phyloP scores from a whole-genome alignment of 2,797 vertebrate genomes.

The Moxostoma hubbsi region DNA sequence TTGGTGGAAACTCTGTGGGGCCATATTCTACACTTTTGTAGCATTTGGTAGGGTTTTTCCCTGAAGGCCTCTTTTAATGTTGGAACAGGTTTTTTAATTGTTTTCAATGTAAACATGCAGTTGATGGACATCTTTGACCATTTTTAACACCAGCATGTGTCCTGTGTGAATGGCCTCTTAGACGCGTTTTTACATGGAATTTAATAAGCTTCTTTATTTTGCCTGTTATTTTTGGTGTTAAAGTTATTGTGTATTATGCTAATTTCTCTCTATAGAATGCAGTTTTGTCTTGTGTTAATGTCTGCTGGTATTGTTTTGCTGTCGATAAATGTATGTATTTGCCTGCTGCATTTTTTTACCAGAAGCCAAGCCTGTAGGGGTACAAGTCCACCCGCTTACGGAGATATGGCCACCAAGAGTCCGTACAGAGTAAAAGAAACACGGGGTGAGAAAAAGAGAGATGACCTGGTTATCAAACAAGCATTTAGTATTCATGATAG shows the following conservation, averaged over 20 bases:
- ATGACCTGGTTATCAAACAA: conserved; percentile 9
- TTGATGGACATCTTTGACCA: too few relatives aligned
- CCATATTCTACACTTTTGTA: background rate
- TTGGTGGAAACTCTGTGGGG: background rate
- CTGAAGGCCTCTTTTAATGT: too few relatives aligned
- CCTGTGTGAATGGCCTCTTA: background rate
- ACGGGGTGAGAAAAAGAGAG: background rate
- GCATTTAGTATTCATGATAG: conserved; percentile 35
- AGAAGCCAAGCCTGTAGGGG: background rate
- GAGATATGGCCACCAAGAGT: background rate
- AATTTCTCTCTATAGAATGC: background rate
- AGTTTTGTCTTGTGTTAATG: background rate
- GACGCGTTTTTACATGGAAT: background rate
- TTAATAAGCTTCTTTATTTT: background rate
- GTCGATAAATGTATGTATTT: conserved; percentile 1
- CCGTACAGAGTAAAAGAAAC: conserved; percentile 1
- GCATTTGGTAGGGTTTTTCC: background rate
- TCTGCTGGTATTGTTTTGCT: background rate
- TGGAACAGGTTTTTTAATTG: too few relatives aligned
- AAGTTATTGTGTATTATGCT: background rate
- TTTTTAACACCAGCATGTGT: too few relatives aligned
- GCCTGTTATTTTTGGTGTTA: background rate
- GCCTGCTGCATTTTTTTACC: background rate
- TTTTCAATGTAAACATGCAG: too few relatives aligned
- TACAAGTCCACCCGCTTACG: conserved; percentile 1